Evolutionary conservation across 37 sponge, comb jelly and placozoan species (phyloP).

Genomic region (Amphimedon queenslandica): DNA sequence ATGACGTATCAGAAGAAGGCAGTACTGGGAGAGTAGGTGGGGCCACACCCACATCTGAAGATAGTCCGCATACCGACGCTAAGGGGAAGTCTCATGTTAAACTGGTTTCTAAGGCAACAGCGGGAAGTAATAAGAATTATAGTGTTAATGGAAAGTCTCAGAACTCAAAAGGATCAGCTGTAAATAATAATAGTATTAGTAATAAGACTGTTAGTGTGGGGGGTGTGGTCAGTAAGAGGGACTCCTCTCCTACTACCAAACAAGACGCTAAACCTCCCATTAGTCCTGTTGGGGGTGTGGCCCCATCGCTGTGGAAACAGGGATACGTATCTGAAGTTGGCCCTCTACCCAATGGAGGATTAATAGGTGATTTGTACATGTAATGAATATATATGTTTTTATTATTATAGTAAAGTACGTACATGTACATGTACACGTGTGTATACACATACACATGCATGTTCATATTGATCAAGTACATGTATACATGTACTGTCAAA

Average conservation of each 20-base stretch:
- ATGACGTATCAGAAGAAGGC: neutral
- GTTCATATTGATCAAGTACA: too few species aligned
- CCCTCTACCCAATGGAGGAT: too few species aligned
- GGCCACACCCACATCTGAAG: neutral
- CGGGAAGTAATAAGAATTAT: neutral
- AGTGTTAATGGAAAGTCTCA: neutral
- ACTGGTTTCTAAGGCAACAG: neutral
- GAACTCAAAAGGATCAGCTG: neutral
- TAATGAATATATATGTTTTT: too few species aligned
- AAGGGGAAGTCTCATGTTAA: neutral
- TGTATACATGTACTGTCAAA: too few species aligned
- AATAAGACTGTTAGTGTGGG: neutral
- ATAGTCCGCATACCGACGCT: neutral
- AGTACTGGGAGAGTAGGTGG: neutral
- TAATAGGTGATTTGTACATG: too few species aligned
- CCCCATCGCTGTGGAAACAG: too few species aligned
- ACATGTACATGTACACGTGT: too few species aligned
- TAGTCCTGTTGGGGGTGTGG: too few species aligned
- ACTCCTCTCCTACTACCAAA: neutral
- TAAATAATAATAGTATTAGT: neutral
- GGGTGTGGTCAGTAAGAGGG: neutral
- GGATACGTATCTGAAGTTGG: too few species aligned
- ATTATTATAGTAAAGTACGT: too few species aligned
- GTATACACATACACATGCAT: too few species aligned
- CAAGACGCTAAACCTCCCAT: too few species aligned